These are phyloP conservation scores for Eristalis pertinax DNA, from an alignment of 2,888 invertebrate species.

Conservation along the genomic window DNA sequence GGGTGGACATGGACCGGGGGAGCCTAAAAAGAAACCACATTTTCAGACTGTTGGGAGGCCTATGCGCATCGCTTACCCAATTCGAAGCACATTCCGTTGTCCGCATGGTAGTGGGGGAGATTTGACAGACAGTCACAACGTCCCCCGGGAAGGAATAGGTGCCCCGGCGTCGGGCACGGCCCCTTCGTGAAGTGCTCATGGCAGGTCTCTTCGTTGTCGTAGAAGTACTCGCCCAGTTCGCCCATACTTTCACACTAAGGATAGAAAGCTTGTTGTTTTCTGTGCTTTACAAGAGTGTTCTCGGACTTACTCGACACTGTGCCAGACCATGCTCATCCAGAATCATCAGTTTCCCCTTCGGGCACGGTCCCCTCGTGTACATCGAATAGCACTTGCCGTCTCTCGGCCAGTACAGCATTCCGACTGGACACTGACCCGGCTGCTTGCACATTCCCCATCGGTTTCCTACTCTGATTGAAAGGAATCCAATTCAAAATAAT, in stretches of 20 bases:
- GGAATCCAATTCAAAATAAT: conserved; percentile 60
- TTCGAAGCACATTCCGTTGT: conserved; percentile 88
- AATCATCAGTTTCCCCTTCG: conserved; percentile 87
- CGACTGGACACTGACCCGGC: conserved; percentile 85
- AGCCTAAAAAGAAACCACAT: conserved; percentile 82
- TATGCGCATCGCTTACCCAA: conserved; percentile 83
- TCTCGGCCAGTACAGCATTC: conserved; percentile 89
- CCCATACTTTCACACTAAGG: conserved; percentile 83
- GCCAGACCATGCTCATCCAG: conserved; percentile 85
- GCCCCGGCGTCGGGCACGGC: conserved; percentile 89
- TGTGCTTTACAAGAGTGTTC: not conserved
- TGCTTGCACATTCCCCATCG: conserved; percentile 89
- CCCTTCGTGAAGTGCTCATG: conserved; percentile 91
- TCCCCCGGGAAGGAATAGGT: conserved; percentile 88
- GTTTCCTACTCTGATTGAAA: conserved; percentile 82
- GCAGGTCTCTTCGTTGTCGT: conserved; percentile 86
- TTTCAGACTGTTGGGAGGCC: not conserved
- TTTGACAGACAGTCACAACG: conserved; percentile 88
- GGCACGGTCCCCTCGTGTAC: conserved; percentile 89
- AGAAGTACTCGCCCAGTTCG: conserved; percentile 83
- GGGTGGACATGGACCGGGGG: conserved; percentile 88
- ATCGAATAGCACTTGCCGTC: conserved; percentile 89
- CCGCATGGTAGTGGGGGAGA: conserved; percentile 88
- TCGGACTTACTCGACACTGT: conserved; percentile 84
- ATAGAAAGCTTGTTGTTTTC: not conserved